Base-by-base conservation (phyloP, 2,888 invertebrate genomes). In the Morpho helenor region DNA sequence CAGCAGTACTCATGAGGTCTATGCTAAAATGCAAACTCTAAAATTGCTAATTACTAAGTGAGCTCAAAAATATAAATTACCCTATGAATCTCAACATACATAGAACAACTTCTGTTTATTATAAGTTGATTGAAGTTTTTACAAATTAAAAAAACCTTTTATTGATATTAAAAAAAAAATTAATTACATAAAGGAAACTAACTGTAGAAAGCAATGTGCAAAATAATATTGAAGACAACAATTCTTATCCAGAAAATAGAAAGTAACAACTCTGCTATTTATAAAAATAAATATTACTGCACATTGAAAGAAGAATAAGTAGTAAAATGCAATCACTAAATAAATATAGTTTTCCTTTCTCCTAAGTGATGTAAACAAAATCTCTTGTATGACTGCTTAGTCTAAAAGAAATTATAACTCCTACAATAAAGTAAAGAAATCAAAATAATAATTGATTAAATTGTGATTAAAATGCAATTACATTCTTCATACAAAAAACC, bases 401-500 rank as follows among this genome's bases (percentile, higher is more conserved):
- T 39, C 44, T 52, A 45, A 52, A 52, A 52, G 31, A 52, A 52
- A 52, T 51, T 50, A 52, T 52, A 41, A 42, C 57, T 41, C 45
- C 59, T 56, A 51, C 49, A 55, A 60, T 22, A 9, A 59, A 63
- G 16, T 16, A 16, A 64, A 45, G 49, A 61, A 64, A 61, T 59
- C 57, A 62, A 62, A 63, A 76, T 75, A 77, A 69, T 71, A 70
- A 77, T 73, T 82, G 82, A 84, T 82, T 80, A 68, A 70, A 72
- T 72, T 71, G 74, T 75, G 74, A 81, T 79, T 77, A 76, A 79
- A 82, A 80, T 74, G 79, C 80, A 83, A 81, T 31, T 72, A 73
- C 76, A 75, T 74, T 74, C 75, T 72, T 73, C 74, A 66, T 80
- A 82, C 75, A 83, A 81, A 71, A 80, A 79, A 79, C 79, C 65